Percentiles rank a stretch among this genome's conserved stretches.
Evolutionary conservation across 1,140 invertebrate genomes (phyloP).

Genomic region (Papilio aristodemus): DNA sequence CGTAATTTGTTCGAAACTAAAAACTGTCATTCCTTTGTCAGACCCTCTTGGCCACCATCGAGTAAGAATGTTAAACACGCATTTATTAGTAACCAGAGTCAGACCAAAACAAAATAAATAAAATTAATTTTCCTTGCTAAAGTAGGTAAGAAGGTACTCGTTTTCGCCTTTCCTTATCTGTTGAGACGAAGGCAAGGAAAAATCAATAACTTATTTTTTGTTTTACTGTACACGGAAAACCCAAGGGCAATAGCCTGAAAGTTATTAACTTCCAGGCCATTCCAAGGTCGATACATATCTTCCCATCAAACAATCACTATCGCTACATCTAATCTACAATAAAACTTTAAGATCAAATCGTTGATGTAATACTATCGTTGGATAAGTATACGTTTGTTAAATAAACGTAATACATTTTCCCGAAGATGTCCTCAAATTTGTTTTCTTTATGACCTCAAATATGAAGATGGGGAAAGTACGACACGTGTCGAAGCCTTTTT

Average conservation of each 20-base stretch:
- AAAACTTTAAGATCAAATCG: neutral
- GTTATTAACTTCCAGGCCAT: conserved; percentile 4
- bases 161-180: conserved; percentile 2
- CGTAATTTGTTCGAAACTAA: too few species aligned
- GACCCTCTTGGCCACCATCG: neutral
- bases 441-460: neutral
- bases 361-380: neutral
- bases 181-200: neutral
- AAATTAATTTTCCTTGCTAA: neutral
- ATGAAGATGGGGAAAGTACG: too few species aligned
- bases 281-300: neutral
- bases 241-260: conserved; percentile 1
- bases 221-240: neutral
- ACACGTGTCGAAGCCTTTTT: too few species aligned
- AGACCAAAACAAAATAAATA: neutral
- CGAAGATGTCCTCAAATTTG: too few species aligned
- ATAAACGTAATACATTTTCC: too few species aligned
- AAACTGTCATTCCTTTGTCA: neutral
- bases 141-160: too few species aligned
- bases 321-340: neutral
- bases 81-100: neutral
- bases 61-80: neutral
- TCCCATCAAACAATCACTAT: neutral
- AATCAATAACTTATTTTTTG: conserved; percentile 10
- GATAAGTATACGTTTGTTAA: too few species aligned